phyloP scores from a whole-genome alignment of 2,888 invertebrate species.

The Volucella inanis region DNA sequence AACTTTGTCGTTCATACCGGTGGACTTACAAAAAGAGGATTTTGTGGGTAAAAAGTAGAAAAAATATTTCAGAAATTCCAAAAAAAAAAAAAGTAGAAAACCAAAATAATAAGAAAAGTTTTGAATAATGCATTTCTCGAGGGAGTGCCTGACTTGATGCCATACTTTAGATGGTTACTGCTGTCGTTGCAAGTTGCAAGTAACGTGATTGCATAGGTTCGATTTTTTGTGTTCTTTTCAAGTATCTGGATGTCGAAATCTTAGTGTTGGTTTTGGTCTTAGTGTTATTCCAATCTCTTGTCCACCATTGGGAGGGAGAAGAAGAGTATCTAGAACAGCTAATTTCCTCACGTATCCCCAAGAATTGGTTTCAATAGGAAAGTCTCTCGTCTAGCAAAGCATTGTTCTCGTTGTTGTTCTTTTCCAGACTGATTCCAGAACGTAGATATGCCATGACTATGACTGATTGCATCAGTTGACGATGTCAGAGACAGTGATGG shows the following conservation, averaged over 20 bases:
- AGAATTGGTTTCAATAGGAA: constrained; percentile 47
- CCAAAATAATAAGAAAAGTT: constrained; percentile 73
- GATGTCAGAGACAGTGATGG: constrained; percentile 26
- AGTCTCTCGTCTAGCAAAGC: not conserved
- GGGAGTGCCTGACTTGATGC: constrained; percentile 70
- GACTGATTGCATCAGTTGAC: constrained; percentile 70
- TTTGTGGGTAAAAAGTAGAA: not conserved
- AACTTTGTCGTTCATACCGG: too few relatives aligned
- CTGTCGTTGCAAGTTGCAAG: constrained; percentile 13
- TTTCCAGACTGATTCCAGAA: constrained; percentile 40
- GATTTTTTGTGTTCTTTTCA: constrained; percentile 7
- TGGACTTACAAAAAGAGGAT: too few relatives aligned
- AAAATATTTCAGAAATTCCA: constrained; percentile 29
- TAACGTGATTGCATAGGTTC: constrained; percentile 56
- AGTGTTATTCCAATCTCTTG: too few relatives aligned
- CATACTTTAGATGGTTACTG: constrained; percentile 27
- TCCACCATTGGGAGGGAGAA: not conserved
- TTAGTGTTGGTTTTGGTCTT: constrained; percentile 24
- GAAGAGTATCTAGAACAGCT: constrained; percentile 49
- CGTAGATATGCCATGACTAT: constrained; percentile 65
- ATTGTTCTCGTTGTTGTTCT: constrained; percentile 34
- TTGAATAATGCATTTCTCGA: constrained; percentile 73
- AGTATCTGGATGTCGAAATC: constrained; percentile 17
- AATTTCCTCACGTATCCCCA: constrained; percentile 33
- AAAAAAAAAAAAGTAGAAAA: constrained; percentile 44